phyloP scores from a whole-genome alignment of 2,113 vertebrate species.

The Colinus virginianus region DNA sequence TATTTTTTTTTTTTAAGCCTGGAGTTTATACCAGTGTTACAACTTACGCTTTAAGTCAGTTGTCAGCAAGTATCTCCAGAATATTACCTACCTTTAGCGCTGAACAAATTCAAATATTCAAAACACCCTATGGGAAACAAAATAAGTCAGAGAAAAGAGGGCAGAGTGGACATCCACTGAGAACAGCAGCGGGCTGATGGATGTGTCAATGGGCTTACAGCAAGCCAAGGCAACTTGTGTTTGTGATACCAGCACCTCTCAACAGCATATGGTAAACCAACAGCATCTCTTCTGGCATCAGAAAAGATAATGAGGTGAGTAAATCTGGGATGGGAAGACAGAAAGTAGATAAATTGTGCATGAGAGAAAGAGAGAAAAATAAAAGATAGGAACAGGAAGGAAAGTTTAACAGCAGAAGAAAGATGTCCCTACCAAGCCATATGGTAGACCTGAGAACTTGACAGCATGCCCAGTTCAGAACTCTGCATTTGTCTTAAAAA shows the following conservation, averaged over 20 bases:
- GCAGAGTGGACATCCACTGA: neutral
- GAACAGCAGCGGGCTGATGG: neutral
- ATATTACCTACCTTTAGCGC: neutral
- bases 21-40: neutral
- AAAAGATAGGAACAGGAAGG: neutral
- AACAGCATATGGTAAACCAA: neutral
- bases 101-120: neutral
- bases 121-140: neutral
- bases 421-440: constrained; percentile 32
- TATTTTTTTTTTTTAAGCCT: neutral
- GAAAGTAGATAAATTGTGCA: neutral
- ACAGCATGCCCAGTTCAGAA: constrained; percentile 1
- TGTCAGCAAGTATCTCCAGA: neutral
- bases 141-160: neutral
- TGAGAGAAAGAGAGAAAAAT: neutral
- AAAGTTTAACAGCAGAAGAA: constrained; percentile 34
- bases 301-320: neutral
- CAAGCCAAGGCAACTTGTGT: neutral
- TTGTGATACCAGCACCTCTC: neutral
- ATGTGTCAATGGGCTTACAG: neutral
- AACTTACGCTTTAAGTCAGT: constrained; percentile 33
- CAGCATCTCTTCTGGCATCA: neutral
- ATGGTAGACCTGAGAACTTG: constrained; percentile 22
- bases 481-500: constrained; percentile 27
- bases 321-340: neutral